Evolutionary conservation across 2,888 invertebrate genomes (phyloP), one percentile per base, ranked within the genome.

Genomic region (Agriopis aurantiaria): DNA sequence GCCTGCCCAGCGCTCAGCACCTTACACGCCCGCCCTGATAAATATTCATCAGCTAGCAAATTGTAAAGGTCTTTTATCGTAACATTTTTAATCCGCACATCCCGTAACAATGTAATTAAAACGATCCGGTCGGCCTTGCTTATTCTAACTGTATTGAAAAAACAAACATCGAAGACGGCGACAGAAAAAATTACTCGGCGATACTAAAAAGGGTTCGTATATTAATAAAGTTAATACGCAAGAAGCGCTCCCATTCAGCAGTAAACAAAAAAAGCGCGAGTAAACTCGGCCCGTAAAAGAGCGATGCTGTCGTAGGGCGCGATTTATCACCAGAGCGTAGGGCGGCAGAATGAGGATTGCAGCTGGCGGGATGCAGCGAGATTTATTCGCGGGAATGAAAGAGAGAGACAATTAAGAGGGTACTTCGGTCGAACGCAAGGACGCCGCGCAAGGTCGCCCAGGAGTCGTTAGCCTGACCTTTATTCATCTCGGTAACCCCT

Each of bases 41-140:
- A 92, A 90, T 93, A 92, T 92, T 92, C 89, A 92, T 87, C 84
- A 85, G 81, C 80, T 69, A 82, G 85, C 85, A 87, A 88, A 89
- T 88, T 85, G 85, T 87, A 89, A 88, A 85, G 84, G 81, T 83
- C 85, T 79, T 87, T 86, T 85, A 88, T 84, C 79, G 82, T 86
- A 84, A 83, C 84, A 76, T 84, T 87, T 89, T 87, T 85, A 87
- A 88, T 87, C 85, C 87, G 88, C 80, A 82, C 80, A 82, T 82
- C 78, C 75, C 77, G 79, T 84, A 86, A 89, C 88, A 89, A 87
- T 87, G 86, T 88, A 85, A 87, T 88, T 89, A 87, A 88, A 88
- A 80, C 78, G 82, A 87, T 81, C 86, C 83, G 75, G 86, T 82
- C 81, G 78, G 78, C 83, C 84, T 86, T 83, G 85, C 77, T 72